These are phyloP conservation scores for silkworm (Bombyx mori) DNA, from an alignment of 1,140 invertebrate genomes.

Conservation along the genomic window DNA sequence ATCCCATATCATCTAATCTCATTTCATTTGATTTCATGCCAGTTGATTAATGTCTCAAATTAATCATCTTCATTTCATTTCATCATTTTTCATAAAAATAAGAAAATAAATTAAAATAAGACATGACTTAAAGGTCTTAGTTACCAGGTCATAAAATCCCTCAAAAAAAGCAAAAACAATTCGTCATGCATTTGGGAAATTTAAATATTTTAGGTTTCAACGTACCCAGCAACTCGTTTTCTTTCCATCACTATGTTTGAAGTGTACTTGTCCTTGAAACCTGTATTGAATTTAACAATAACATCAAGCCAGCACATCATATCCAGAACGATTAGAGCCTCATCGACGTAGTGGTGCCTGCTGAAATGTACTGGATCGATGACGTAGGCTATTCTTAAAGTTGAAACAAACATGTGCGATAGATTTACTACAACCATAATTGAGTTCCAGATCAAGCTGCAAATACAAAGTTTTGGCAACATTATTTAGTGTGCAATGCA, in stretches of 20 bases:
- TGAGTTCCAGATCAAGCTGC: constrained; percentile 14
- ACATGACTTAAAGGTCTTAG: no score
- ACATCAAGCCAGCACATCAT: constrained; percentile 17
- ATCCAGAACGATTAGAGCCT: constrained; percentile 10
- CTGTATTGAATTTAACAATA: constrained; percentile 18
- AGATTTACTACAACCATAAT: constrained; percentile 21
- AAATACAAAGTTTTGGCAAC: neutral
- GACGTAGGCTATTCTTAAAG: constrained; percentile 15
- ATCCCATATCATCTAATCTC: no score
- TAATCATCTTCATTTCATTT: no score
- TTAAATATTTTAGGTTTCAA: neutral
- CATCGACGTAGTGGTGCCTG: constrained; percentile 6
- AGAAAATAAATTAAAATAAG: no score
- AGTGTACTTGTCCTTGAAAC: constrained; percentile 11
- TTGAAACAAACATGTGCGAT: constrained; percentile 14
- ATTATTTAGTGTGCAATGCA: no score
- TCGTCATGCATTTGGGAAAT: neutral
- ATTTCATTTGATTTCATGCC: no score
- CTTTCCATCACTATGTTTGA: constrained; percentile 12
- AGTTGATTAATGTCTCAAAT: no score
- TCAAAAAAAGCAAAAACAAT: neutral
- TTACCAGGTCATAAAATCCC: no score
- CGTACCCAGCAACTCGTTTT: constrained; percentile 15
- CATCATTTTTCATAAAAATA: no score
- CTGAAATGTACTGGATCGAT: constrained; percentile 2